These are phyloP conservation scores for Asbolus verrucosus DNA, from an alignment of 1,140 invertebrate species.

Conservation along the genomic window DNA sequence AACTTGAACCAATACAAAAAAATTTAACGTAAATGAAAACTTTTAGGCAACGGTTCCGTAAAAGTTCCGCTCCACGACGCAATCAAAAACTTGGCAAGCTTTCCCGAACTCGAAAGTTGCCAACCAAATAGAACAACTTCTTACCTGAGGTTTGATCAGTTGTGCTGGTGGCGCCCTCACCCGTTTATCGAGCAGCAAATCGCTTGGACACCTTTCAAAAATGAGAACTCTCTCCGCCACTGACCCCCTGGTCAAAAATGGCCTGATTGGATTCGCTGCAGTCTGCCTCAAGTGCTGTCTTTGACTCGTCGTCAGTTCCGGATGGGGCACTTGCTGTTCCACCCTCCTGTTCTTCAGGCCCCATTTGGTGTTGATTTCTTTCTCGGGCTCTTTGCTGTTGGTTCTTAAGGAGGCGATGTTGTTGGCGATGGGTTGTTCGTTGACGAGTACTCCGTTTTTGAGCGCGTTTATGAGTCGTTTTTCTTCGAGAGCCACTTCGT, in stretches of 20 bases:
- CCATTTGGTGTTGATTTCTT: constrained; percentile 61
- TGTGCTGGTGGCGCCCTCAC: constrained; percentile 70
- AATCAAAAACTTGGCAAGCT: too few species aligned
- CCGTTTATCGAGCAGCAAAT: constrained; percentile 78
- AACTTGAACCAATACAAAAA: too few species aligned
- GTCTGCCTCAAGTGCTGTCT: constrained; percentile 72
- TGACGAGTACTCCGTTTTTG: constrained; percentile 78
- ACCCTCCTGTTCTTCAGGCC: constrained; percentile 63
- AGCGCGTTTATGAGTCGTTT: constrained; percentile 82
- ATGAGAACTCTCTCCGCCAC: constrained; percentile 92
- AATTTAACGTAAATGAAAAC: too few species aligned
- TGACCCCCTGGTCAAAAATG: constrained; percentile 88
- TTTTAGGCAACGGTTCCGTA: too few species aligned
- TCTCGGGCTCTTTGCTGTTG: constrained; percentile 59
- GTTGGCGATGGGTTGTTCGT: constrained; percentile 67
- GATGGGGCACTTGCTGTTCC: constrained; percentile 72
- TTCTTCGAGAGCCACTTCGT: constrained; percentile 78
- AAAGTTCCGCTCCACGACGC: too few species aligned
- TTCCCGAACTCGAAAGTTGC: too few species aligned
- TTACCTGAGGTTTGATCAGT: constrained; percentile 77
- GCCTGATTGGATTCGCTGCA: constrained; percentile 76
- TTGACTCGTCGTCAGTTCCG: constrained; percentile 75
- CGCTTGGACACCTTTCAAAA: constrained; percentile 91
- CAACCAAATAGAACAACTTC: background rate
- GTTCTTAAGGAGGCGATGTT: constrained; percentile 38